Conservation (phyloP, 2,888 invertebrate genomes). For the Lasioglossum lativentre region DNA sequence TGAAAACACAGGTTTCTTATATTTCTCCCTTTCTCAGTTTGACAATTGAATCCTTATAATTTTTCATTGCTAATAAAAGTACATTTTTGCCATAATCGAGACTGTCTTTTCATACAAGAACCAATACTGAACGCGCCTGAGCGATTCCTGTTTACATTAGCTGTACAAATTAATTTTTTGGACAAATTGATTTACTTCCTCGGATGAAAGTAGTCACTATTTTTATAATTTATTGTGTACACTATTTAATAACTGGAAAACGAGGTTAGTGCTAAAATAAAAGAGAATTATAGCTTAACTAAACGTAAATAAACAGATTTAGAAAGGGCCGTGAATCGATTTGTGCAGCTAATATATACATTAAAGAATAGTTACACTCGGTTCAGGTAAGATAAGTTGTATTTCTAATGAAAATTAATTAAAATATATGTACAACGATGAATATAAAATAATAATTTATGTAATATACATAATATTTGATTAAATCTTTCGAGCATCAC, state of each 20-base stretch:
- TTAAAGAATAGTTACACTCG: slow-evolving; percentile 32
- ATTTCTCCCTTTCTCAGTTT: slow-evolving; percentile 55
- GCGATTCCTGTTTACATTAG: neutral
- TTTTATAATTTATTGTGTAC: too few relatives aligned
- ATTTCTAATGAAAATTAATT: slow-evolving; percentile 79
- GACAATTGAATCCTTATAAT: slow-evolving; percentile 55
- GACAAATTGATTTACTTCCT: neutral
- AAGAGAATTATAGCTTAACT: neutral
- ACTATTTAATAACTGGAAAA: too few relatives aligned
- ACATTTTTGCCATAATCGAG: slow-evolving; percentile 58
- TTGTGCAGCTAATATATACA: neutral
- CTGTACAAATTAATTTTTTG: neutral
- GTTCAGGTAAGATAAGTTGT: slow-evolving; percentile 78
- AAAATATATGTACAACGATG: slow-evolving; percentile 82
- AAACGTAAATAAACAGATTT: neutral
- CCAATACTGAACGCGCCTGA: neutral
- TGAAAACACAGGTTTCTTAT: slow-evolving; percentile 53
- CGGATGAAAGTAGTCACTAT: too few relatives aligned
- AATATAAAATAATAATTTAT: slow-evolving; percentile 84
- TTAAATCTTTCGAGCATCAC: slow-evolving; percentile 77
- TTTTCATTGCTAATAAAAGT: slow-evolving; percentile 62
- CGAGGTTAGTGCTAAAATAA: neutral
- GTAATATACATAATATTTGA: slow-evolving; percentile 82
- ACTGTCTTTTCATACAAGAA: slow-evolving; percentile 25
- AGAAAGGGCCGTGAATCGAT: neutral